Evolutionary conservation across 2,888 invertebrate species (phyloP).

Genomic region (Hydrotaea cyrtoneurina): DNA sequence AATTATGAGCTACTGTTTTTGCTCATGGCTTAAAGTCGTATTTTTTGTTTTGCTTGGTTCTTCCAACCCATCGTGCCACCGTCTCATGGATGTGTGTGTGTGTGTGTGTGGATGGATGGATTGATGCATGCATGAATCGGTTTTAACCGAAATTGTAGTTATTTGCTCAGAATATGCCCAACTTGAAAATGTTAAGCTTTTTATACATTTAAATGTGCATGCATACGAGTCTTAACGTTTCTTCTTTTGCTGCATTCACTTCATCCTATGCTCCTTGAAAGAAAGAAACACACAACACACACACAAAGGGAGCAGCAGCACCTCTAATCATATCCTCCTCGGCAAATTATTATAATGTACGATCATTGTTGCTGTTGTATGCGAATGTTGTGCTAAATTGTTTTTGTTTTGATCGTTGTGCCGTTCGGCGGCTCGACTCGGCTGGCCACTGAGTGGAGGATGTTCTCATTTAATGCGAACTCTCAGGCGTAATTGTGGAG

Average conservation of each 20-base stretch:
- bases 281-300: not conserved
- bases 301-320: constrained; percentile 59
- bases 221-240: constrained; percentile 35
- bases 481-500: constrained; percentile 37
- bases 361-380: constrained; percentile 74
- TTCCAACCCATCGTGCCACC: not conserved
- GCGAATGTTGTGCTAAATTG: constrained; percentile 63
- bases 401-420: constrained; percentile 50
- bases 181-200: constrained; percentile 26
- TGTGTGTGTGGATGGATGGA: not conserved
- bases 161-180: constrained; percentile 63
- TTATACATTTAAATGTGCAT: constrained; percentile 20
- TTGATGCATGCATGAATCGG: constrained; percentile 19
- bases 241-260: not conserved
- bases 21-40: constrained; percentile 47
- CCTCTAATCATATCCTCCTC: constrained; percentile 78
- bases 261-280: constrained; percentile 19
- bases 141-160: constrained; percentile 65
- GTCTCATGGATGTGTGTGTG: not conserved
- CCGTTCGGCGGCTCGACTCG: not conserved
- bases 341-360: constrained; percentile 80
- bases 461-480: constrained; percentile 29
- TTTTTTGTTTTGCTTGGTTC: constrained; percentile 31
- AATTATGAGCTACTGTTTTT: constrained; percentile 63
- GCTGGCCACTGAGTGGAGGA: not conserved